These are phyloP conservation scores for Tinamus major DNA, from an alignment of 2,797 vertebrate species.

Conservation along the genomic window DNA sequence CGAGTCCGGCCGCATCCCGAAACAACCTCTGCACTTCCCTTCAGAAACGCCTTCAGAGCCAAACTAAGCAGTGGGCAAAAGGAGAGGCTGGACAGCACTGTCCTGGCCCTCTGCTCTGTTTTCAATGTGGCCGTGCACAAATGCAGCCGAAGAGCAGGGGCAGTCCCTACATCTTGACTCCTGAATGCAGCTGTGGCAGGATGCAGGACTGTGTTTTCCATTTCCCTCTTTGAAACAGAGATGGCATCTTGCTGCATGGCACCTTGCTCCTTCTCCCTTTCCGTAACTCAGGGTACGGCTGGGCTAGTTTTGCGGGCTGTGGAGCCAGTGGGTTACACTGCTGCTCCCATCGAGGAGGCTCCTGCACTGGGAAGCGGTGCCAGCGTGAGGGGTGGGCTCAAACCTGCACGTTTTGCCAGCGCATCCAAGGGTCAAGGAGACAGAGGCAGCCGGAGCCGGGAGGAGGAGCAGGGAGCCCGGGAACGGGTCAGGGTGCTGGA, in stretches of 20 bases:
- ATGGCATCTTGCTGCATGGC: neutral
- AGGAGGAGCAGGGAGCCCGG: neutral
- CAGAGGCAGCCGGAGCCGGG: neutral
- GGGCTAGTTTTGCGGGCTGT: neutral
- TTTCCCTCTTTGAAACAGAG: neutral
- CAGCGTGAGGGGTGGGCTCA: neutral
- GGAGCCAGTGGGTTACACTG: neutral
- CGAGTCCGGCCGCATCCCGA: neutral
- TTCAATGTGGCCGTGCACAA: neutral
- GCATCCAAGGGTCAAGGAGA: conserved; percentile 38
- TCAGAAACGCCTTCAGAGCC: neutral
- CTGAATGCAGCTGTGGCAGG: neutral
- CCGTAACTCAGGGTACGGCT: neutral
- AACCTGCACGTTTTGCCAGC: neutral
- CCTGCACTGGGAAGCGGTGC: neutral
- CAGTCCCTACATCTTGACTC: neutral
- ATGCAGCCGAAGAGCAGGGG: neutral
- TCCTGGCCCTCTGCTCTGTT: neutral
- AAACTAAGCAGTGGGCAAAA: neutral
- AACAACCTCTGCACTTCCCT: neutral
- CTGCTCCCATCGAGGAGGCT: neutral
- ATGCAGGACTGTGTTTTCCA: neutral
- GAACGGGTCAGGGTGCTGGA: neutral
- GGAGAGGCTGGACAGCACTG: neutral
- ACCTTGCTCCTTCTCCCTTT: neutral